phyloP scores from a whole-genome alignment of 2,888 invertebrate genomes.

The Caenorhabditis sulstoni region DNA sequence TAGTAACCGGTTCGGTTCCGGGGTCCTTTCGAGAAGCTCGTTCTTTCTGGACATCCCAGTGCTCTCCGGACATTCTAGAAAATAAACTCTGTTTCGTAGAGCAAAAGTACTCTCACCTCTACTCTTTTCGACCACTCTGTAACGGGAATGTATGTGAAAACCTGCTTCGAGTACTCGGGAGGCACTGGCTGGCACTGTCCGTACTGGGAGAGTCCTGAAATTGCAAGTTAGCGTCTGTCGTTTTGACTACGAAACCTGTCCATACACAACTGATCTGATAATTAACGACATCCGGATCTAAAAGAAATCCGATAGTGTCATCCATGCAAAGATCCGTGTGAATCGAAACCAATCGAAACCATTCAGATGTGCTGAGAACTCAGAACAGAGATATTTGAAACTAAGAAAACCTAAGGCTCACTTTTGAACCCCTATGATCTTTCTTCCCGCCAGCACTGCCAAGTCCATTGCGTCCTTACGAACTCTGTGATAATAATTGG shows the following conservation, averaged over 20 bases:
- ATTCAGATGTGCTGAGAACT: conserved; percentile 5
- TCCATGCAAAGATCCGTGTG: conserved; percentile 42
- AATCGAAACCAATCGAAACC: neutral
- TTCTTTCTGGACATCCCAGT: conserved; percentile 9
- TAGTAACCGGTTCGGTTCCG: neutral
- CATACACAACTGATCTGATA: conserved; percentile 58
- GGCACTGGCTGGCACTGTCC: conserved; percentile 62
- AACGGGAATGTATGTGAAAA: conserved; percentile 8
- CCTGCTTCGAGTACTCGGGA: conserved; percentile 12
- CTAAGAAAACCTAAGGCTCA: too few relatives aligned
- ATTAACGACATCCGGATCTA: conserved; percentile 49
- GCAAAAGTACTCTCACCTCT: conserved; percentile 7
- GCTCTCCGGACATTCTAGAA: conserved; percentile 17
- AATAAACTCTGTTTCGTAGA: neutral
- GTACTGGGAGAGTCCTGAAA: conserved; percentile 33
- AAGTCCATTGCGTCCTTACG: conserved; percentile 12
- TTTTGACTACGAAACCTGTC: conserved; percentile 21
- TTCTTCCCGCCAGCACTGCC: neutral
- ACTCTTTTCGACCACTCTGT: conserved; percentile 20
- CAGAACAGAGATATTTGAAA: too few relatives aligned
- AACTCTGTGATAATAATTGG: neutral
- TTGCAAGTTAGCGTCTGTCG: neutral
- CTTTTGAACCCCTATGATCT: conserved; percentile 32
- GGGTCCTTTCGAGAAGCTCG: neutral
- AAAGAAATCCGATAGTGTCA: conserved; percentile 55